Conservation (phyloP, 2,888 invertebrate genomes). For the Lissocephala sabroskyi region DNA sequence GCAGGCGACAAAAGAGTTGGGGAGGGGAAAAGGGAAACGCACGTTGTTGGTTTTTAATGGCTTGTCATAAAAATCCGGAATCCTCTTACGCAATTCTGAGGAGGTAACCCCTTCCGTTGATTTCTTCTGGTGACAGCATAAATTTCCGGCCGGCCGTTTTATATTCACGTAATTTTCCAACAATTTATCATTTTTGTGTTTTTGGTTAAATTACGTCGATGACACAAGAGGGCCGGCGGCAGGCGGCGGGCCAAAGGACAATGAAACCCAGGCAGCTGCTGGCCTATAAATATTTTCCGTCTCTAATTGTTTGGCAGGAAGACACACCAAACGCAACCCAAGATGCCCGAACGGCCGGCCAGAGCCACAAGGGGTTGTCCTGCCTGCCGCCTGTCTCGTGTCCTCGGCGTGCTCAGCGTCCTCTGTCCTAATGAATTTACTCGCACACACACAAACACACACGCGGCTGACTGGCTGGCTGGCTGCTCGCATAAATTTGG, state of each 20-base stretch:
- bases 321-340: too few species aligned
- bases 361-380: slow-evolving; percentile 17
- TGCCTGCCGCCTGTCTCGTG: not conserved
- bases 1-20: not conserved
- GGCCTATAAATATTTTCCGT: slow-evolving; percentile 55
- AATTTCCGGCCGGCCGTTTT: slow-evolving; percentile 42
- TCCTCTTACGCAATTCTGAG: slow-evolving; percentile 24
- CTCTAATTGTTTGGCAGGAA: slow-evolving; percentile 57
- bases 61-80: slow-evolving; percentile 43
- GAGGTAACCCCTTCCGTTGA: slow-evolving; percentile 8
- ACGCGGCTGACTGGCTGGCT: too few species aligned
- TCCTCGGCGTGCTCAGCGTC: slow-evolving; percentile 1
- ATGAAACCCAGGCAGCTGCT: slow-evolving; percentile 32
- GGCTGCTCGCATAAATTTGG: slow-evolving; percentile 44
- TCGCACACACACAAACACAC: slow-evolving; percentile 36
- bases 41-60: slow-evolving; percentile 28
- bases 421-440: slow-evolving; percentile 53
- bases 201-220: slow-evolving; percentile 52
- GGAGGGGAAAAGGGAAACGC: too few species aligned
- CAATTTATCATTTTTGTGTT: slow-evolving; percentile 49
- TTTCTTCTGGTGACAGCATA: slow-evolving; percentile 33
- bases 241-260: too few species aligned
- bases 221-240: slow-evolving; percentile 33
- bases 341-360: slow-evolving; percentile 10
- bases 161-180: slow-evolving; percentile 59